phyloP scores from a whole-genome alignment of 2,113 vertebrate genomes.

The Manacus vitellinus region DNA sequence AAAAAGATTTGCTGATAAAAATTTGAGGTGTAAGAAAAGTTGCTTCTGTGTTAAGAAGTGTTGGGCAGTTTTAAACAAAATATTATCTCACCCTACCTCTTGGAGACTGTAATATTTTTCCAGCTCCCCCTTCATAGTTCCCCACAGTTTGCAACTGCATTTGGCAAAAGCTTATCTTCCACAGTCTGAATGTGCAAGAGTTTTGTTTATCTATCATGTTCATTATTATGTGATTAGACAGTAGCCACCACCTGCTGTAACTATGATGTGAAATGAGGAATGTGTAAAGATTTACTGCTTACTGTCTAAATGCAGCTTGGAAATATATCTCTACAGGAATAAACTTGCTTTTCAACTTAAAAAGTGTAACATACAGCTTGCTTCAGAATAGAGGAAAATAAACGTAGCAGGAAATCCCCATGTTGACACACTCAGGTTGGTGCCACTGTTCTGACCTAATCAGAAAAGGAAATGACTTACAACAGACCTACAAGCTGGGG shows the following conservation, averaged over 20 bases:
- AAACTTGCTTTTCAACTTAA: background rate
- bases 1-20: background rate
- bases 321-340: background rate
- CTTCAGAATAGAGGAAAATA: background rate
- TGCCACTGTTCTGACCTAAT: slow-evolving; percentile 21
- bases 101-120: background rate
- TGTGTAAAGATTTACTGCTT: background rate
- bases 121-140: background rate
- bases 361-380: background rate
- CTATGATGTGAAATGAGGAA: background rate
- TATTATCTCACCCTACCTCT: background rate
- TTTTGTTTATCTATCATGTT: background rate
- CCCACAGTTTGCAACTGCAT: background rate
- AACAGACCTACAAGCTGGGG: background rate
- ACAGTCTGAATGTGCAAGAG: background rate
- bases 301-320: background rate
- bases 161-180: slow-evolving; percentile 22
- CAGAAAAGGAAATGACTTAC: slow-evolving; percentile 21
- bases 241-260: background rate
- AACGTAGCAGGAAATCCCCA: background rate
- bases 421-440: background rate
- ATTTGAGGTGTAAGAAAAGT: background rate
- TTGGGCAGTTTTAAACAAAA: background rate
- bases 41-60: background rate
- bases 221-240: background rate